These are phyloP conservation scores for Megalops cyprinoides DNA, from an alignment of 2,797 vertebrate genomes.

Conservation along the genomic window DNA sequence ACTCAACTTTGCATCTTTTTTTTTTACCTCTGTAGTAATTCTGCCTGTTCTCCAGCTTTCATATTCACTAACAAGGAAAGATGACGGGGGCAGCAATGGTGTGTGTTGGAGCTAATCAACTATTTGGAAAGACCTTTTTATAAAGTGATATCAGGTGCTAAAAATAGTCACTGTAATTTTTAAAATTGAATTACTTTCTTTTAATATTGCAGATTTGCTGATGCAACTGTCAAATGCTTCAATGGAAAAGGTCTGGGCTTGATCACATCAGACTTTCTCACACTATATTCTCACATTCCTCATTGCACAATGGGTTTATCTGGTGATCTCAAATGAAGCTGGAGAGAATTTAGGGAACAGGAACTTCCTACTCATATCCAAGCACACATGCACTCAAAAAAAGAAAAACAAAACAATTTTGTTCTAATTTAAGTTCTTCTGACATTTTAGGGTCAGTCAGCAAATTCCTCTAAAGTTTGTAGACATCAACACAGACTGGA, in stretches of 20 bases:
- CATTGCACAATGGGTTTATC: neutral
- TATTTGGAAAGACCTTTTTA: neutral
- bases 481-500: conserved; percentile 65
- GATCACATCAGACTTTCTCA: neutral
- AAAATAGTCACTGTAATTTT: neutral
- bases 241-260: neutral
- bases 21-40: neutral
- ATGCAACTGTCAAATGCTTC: neutral
- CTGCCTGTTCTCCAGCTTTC: neutral
- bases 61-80: neutral
- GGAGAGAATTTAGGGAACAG: conserved; percentile 74
- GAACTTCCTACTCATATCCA: conserved; percentile 63
- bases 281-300: neutral
- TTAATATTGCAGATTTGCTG: neutral
- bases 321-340: conserved; percentile 29
- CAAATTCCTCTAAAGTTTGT: conserved; percentile 64
- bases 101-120: neutral
- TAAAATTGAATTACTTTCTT: too few relatives aligned
- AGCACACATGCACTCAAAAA: conserved; percentile 27
- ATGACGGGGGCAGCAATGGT: neutral
- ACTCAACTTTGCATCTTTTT: neutral
- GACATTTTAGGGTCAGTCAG: conserved; percentile 74
- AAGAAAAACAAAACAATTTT: conserved; percentile 46
- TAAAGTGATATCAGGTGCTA: neutral
- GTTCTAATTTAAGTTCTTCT: conserved; percentile 66